These are phyloP conservation scores for Cotesia congregata DNA, from an alignment of 2,888 invertebrate species.

Conservation along the genomic window DNA sequence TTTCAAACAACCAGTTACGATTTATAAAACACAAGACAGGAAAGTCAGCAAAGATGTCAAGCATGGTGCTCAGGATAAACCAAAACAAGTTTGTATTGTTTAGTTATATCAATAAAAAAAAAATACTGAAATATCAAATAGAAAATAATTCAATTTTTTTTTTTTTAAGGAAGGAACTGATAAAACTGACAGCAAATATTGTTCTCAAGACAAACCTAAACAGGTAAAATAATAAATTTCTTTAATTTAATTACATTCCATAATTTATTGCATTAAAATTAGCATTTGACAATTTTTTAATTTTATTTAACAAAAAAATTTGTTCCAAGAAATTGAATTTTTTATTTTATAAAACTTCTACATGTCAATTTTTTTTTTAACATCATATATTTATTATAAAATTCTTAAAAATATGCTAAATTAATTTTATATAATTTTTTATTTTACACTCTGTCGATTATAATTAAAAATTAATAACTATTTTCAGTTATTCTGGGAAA, in stretches of 20 bases:
- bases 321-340: neutral
- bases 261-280: neutral
- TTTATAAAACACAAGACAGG: slow-evolving; percentile 91
- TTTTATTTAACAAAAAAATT: neutral
- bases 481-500: slow-evolving; percentile 82
- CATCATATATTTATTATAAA: too few species aligned
- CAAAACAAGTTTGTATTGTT: slow-evolving; percentile 77
- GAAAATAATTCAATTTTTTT: too few species aligned
- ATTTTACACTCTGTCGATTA: neutral
- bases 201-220: slow-evolving; percentile 92
- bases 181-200: slow-evolving; percentile 90
- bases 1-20: slow-evolving; percentile 98
- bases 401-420: too few species aligned
- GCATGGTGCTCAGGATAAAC: slow-evolving; percentile 92
- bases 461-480: too few species aligned
- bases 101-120: neutral
- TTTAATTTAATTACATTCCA: slow-evolving; percentile 45
- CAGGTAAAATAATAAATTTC: slow-evolving; percentile 74
- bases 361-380: too few species aligned
- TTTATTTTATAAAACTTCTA: too few species aligned
- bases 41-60: slow-evolving; percentile 90
- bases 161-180: slow-evolving; percentile 83
- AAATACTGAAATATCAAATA: too few species aligned
- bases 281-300: neutral
- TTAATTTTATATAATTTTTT: neutral